phyloP scores from a whole-genome alignment of 30 jellyfish, hydroid and myxozoan species.

The Aurelia sp. region DNA sequence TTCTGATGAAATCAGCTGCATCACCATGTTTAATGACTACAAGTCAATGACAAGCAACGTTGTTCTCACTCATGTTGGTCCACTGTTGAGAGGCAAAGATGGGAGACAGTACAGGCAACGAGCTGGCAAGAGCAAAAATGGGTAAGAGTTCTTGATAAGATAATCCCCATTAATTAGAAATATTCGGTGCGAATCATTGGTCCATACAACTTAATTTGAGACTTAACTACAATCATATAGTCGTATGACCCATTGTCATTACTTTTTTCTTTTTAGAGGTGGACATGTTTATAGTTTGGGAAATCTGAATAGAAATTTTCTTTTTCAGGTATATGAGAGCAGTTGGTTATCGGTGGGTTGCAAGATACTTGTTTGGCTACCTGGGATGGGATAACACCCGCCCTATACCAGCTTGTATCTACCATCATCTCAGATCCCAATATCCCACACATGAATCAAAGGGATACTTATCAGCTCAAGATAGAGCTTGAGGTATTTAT shows the following conservation, averaged over 20 bases:
- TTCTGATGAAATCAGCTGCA: slow-evolving; percentile 5
- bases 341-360: too few species aligned
- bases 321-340: background rate
- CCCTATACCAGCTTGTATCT: too few species aligned
- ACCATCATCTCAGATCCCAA: too few species aligned
- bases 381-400: too few species aligned
- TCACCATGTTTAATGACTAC: slow-evolving; percentile 4
- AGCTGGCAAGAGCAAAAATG: slow-evolving; percentile 22
- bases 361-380: too few species aligned
- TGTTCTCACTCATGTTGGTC: slow-evolving; percentile 34
- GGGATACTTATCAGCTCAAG: too few species aligned
- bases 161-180: background rate
- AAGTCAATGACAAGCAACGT: slow-evolving; percentile 14
- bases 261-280: background rate
- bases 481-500: too few species aligned
- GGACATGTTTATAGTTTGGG: background rate
- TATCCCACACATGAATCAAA: too few species aligned
- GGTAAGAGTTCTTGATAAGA: background rate
- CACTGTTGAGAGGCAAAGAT: slow-evolving; percentile 40
- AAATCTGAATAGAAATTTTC: background rate
- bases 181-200: too few species aligned
- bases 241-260: background rate
- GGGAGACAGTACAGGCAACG: slow-evolving; percentile 34
- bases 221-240: too few species aligned
- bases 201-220: too few species aligned